These are phyloP conservation scores for Cettia cetti DNA, from an alignment of 2,113 vertebrate genomes.

Conservation along the genomic window DNA sequence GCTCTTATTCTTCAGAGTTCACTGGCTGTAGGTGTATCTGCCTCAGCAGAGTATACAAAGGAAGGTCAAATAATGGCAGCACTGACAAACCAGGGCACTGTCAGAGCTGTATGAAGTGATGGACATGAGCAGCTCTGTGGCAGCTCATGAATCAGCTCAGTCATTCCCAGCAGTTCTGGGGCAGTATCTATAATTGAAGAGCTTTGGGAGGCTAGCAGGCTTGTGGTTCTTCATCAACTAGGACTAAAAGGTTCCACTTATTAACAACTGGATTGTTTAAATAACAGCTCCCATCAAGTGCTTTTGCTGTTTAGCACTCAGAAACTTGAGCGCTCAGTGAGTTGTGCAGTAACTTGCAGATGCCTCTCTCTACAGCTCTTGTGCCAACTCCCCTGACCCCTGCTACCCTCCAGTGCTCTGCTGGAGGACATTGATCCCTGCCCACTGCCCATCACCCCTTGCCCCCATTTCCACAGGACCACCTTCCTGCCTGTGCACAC, in stretches of 20 bases:
- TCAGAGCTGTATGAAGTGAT: neutral
- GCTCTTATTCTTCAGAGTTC: neutral
- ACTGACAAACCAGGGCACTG: neutral
- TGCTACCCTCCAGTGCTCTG: neutral
- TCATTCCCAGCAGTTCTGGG: constrained; percentile 15
- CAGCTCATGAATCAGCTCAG: neutral
- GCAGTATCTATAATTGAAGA: constrained; percentile 61
- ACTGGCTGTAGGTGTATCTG: neutral
- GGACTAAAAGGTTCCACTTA: constrained; percentile 58
- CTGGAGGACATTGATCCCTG: neutral
- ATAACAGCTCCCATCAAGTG: neutral
- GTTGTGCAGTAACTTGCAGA: neutral
- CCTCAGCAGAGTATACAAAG: neutral
- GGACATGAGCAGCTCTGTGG: neutral
- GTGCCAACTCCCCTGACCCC: neutral
- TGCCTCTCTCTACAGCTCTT: neutral
- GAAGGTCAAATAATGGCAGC: neutral
- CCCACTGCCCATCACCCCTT: neutral
- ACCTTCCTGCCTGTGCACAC: neutral
- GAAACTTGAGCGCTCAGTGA: neutral
- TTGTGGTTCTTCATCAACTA: constrained; percentile 55
- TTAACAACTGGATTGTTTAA: constrained; percentile 68
- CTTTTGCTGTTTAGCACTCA: neutral
- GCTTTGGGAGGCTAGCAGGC: constrained; percentile 21
- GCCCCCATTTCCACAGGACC: neutral